Evolutionary conservation across 2,113 vertebrate species (phyloP).

Genomic region (Oreocharis arfaki): DNA sequence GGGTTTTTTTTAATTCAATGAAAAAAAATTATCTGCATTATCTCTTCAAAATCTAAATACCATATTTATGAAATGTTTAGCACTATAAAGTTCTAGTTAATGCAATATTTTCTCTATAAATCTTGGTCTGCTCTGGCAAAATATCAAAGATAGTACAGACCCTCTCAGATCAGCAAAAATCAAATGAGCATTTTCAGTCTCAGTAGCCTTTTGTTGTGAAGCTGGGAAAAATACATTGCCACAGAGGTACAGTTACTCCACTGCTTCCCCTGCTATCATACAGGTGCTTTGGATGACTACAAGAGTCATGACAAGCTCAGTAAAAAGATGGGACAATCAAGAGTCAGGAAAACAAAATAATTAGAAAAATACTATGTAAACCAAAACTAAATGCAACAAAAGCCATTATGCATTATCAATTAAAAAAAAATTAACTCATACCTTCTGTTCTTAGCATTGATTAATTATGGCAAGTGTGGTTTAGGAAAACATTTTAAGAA

Average conservation of each 20-base stretch:
- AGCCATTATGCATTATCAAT: not conserved
- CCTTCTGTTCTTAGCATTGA: not conserved
- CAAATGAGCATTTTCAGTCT: not conserved
- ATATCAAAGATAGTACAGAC: conserved; percentile 34
- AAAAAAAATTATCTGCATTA: not conserved
- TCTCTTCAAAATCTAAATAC: not conserved
- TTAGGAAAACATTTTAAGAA: not conserved
- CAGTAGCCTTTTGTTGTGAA: not conserved
- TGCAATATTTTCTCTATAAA: conserved; percentile 15
- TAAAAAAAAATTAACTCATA: not conserved
- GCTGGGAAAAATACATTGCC: not conserved
- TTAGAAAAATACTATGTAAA: not conserved
- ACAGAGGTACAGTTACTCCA: not conserved
- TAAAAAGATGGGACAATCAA: not conserved
- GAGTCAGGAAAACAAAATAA: not conserved
- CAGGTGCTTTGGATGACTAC: not conserved
- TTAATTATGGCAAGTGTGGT: not conserved
- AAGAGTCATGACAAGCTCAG: not conserved
- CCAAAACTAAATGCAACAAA: not conserved
- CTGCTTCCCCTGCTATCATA: not conserved
- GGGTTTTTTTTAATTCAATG: not conserved
- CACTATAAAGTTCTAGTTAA: not conserved
- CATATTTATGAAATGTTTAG: not conserved
- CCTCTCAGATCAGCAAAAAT: conserved; percentile 41
- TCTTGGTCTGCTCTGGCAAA: not conserved